phyloP scores from a whole-genome alignment of 2,888 invertebrate species.

The Athalia circularis region DNA sequence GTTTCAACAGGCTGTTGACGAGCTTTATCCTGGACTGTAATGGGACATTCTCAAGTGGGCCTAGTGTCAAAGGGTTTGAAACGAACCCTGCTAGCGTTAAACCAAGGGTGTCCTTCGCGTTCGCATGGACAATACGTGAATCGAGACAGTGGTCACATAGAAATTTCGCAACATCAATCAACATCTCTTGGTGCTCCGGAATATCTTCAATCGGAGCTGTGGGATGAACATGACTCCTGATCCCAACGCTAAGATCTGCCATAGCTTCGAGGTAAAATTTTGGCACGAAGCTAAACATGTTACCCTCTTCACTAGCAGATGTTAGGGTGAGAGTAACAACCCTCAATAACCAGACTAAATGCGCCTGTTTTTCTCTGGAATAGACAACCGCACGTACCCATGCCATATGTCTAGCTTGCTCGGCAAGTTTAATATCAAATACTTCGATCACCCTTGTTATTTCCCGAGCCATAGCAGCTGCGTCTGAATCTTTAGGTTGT shows the following conservation, averaged over 20 bases:
- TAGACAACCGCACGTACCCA: conserved; percentile 83
- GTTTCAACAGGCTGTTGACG: conserved; percentile 82
- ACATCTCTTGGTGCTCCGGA: conserved; percentile 78
- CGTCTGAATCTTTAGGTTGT: conserved; percentile 54
- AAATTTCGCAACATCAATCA: conserved; percentile 82
- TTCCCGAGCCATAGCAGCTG: conserved; percentile 75
- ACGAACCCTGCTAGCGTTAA: conserved; percentile 87
- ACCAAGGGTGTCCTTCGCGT: conserved; percentile 85
- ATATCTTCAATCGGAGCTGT: conserved; percentile 77
- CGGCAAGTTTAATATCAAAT: conserved; percentile 78
- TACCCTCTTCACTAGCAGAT: conserved; percentile 78
- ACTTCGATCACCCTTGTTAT: conserved; percentile 78
- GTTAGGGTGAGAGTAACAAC: conserved; percentile 79
- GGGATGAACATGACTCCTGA: conserved; percentile 81
- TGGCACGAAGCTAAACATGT: conserved; percentile 83
- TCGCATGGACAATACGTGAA: conserved; percentile 83
- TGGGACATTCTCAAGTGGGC: conserved; percentile 83
- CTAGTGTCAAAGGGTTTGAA: conserved; percentile 83
- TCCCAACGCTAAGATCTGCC: conserved; percentile 79
- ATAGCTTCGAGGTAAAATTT: conserved; percentile 84
- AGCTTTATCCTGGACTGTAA: conserved; percentile 79
- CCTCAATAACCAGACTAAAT: conserved; percentile 79
- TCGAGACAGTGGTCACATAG: conserved; percentile 86
- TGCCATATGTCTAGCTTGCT: conserved; percentile 81
- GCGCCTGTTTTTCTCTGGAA: conserved; percentile 79